Evolutionary conservation across 2,797 vertebrate species (phyloP).

Genomic region (Sphaeramia orbicularis): DNA sequence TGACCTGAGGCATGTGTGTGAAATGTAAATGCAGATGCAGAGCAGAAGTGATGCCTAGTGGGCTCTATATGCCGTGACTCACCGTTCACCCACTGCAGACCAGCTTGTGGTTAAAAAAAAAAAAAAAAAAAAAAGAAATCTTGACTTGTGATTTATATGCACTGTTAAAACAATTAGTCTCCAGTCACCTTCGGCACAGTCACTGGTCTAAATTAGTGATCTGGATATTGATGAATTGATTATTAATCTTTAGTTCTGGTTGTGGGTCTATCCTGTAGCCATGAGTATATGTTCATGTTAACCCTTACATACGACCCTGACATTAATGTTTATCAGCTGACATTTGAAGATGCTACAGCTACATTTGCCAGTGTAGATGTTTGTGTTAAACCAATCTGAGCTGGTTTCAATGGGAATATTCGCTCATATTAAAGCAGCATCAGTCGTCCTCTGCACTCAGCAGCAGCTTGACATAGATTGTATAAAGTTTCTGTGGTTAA

Average conservation of each 20-base stretch:
- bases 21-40: conserved; percentile 37
- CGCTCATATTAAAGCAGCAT: neutral
- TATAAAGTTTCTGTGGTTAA: too few relatives aligned
- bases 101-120: conserved; percentile 7
- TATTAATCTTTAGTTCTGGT: neutral
- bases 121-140: conserved; percentile 14
- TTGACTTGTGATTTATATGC: neutral
- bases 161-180: conserved; percentile 1
- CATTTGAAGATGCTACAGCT: neutral
- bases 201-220: neutral
- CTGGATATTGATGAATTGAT: neutral
- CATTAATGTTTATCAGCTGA: neutral
- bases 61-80: conserved; percentile 7
- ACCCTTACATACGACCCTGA: too few relatives aligned
- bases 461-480: too few relatives aligned
- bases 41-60: conserved; percentile 7
- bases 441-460: too few relatives aligned
- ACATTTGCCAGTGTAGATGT: neutral
- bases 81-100: conserved; percentile 4
- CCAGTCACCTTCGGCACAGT: neutral
- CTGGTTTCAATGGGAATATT: too few relatives aligned
- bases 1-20: conserved; percentile 16
- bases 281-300: neutral
- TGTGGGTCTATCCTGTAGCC: conserved; percentile 7
- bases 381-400: neutral